Evolutionary conservation across 2,797 vertebrate species (phyloP), one percentile per base, ranked within the genome.

Genomic region (Neoniphon sammara): DNA sequence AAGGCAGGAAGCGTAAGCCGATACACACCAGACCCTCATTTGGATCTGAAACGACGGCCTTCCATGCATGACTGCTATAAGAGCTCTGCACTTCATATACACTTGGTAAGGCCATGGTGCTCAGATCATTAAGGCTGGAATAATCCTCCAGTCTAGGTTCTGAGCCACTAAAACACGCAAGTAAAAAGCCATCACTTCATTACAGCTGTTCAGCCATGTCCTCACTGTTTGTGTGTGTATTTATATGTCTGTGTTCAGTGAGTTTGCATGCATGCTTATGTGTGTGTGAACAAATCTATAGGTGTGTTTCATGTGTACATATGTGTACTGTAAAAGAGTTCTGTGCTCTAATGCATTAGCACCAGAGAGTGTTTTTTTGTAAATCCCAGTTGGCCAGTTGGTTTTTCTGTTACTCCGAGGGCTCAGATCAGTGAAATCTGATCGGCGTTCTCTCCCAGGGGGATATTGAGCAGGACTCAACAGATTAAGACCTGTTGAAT

Each of bases 401-500:
- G 84, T 88, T 81, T 88, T 88, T 84, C 82, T 89, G 85, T 91
- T 89, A 87, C 90, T 75, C 44, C 72, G 81, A 83, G 85, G 84
- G 80, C 81, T 88, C 80, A 83, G 87, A 91, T 91, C 81, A 75
- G 87, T 91, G 92, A 91, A 94, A 94, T 92, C 89, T 90, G 90
- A 94, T 92, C 91, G 85, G 75, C 74, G 68, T 69, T 58, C 65
- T 63, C 77, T 84, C 91, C 90, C 88, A 46, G 83, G 73, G 91
- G 91, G 89, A 87, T 83, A 89, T 71, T 72, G 91, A 93, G 86
- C 55, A 81, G 80, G 86, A 91, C 91, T 92, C 90, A 88, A 89
- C 88, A 93, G 89, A 94, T 93, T 92, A 93, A 88, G 88, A 91
- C 85, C 79, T 89, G 92, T 78, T 94, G 92, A 94, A 76, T 91